phyloP scores from a whole-genome alignment of 1,140 invertebrate species.

The Akabosia matsudoensis region DNA sequence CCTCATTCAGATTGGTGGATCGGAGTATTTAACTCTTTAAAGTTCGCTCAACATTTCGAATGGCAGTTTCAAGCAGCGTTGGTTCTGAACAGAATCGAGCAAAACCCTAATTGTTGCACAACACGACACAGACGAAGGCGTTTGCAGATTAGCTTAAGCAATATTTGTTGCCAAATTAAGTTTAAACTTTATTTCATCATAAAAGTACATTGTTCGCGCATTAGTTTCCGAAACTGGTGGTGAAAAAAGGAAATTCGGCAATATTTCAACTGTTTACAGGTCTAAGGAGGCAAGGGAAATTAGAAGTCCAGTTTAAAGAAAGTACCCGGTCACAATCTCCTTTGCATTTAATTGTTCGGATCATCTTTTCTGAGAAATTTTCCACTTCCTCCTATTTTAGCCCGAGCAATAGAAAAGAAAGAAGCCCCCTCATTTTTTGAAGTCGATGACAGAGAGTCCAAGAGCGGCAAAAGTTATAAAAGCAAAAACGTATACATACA shows the following conservation, averaged over 20 bases:
- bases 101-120: not conserved
- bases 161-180: not conserved
- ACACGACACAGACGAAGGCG: not conserved
- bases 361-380: conserved; percentile 34
- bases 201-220: too few relatives aligned
- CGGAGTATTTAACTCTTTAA: not conserved
- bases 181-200: too few relatives aligned
- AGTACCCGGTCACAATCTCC: conserved; percentile 38
- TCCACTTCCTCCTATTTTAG: conserved; percentile 38
- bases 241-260: too few relatives aligned
- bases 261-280: too few relatives aligned
- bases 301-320: not conserved
- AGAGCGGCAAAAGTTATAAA: too few relatives aligned
- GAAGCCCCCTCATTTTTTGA: too few relatives aligned
- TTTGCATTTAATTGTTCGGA: conserved; percentile 33
- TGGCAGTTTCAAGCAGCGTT: not conserved
- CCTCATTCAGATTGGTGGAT: not conserved
- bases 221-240: too few relatives aligned
- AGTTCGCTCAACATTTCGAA: not conserved
- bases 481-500: too few relatives aligned
- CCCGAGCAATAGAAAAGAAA: too few relatives aligned
- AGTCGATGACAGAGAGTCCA: too few relatives aligned
- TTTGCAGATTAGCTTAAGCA: not conserved
- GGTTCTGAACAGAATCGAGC: not conserved
- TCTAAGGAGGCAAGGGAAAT: not conserved